Conservation (phyloP, 1,140 invertebrate genomes). For the Stegodyphus mimosarum region DNA sequence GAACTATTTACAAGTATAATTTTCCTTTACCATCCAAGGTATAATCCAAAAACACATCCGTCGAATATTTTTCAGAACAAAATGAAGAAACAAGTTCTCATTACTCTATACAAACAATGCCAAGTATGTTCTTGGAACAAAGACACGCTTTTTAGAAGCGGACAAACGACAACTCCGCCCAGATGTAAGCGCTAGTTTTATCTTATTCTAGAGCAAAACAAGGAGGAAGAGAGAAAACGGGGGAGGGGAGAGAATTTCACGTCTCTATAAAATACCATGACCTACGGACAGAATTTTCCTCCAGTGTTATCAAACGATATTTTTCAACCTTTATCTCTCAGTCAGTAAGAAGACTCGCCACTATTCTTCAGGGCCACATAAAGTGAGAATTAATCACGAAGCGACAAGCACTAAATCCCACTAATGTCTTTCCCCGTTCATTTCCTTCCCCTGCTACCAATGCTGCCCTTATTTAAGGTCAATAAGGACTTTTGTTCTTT, state of each 20-base stretch:
- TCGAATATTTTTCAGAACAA: neutral
- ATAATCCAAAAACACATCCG: too few species aligned
- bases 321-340: constrained; percentile 48
- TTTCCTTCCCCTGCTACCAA: neutral
- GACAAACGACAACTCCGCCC: neutral
- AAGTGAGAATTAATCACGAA: constrained; percentile 35
- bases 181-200: too few species aligned
- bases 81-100: constrained; percentile 1
- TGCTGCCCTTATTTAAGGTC: too few species aligned
- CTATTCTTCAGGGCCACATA: constrained; percentile 30
- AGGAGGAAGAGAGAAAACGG: too few species aligned
- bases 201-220: too few species aligned
- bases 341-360: constrained; percentile 8
- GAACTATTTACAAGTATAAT: neutral
- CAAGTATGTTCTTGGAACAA: constrained; percentile 18
- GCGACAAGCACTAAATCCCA: constrained; percentile 61
- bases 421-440: constrained; percentile 52
- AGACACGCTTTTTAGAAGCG: constrained; percentile 36
- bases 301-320: constrained; percentile 41
- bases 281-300: neutral
- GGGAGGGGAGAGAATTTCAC: too few species aligned
- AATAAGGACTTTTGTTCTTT: too few species aligned
- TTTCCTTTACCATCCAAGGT: neutral
- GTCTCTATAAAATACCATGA: too few species aligned
- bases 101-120: neutral